Base-by-base conservation (phyloP, 1,140 invertebrate species). In the Calycopis cecrops region DNA sequence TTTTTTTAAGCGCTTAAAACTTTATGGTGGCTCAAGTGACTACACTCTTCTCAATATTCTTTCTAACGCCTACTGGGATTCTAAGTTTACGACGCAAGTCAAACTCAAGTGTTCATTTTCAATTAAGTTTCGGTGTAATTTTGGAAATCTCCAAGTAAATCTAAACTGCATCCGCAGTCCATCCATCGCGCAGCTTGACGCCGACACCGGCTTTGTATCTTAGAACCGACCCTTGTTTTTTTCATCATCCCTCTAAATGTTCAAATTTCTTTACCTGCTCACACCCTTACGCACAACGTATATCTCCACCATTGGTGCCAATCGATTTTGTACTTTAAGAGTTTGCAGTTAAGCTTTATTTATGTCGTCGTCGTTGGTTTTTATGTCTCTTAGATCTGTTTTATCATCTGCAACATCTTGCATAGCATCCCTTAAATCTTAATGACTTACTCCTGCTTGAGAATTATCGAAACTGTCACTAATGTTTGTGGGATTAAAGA, bases 211-310 rank as follows among this genome's bases (percentile, higher is more conserved):
- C 74, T 65, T 84, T 83, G 78, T 85, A 73, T 81, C 70, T 75
- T 68, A 76, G 72, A 79, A 71, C 65, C 79, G 80, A 84, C 79
- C 83, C 81, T 82, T 77, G 70, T 78, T 87, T 87, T 85, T 85
- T 85, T 76, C 59, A 69, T 74, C 79, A 82, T 80, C 79, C 83
- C 83, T 85, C 71, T 71, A 76, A 85, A 80, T 74, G 76, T 84
- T 85, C 74, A 69, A 84, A 87, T 85, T 87, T 87, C 79, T 84
- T 72, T 87, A 87, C 83, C 83, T 87, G 83, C 77, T 40, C 61
- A 73, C 65, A 67, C 66, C 59, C 65, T 57, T 42, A 48, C 38
- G 48, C 7, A 11, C 34, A 28, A 12, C 37, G 49, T 52, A 4
- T 63, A 73, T 37, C 57, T 62, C 48, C 48, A 6, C 6, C 9